These are phyloP conservation scores for Rhagium mordax DNA, from an alignment of 2,888 invertebrate genomes.

Conservation along the genomic window DNA sequence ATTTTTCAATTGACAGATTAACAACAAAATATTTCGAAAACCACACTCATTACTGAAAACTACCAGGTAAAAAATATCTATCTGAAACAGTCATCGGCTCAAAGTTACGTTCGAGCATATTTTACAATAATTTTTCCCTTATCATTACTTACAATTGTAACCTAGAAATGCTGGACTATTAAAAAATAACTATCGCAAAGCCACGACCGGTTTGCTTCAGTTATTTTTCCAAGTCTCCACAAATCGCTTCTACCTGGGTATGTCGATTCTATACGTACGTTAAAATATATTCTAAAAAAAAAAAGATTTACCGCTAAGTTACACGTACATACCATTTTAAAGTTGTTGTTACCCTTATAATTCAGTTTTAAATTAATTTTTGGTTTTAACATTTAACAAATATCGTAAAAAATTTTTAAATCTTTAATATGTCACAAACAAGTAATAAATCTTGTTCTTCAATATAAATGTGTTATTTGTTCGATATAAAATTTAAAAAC, in stretches of 20 bases:
- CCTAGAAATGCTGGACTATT: not conserved
- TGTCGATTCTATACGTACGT: not conserved
- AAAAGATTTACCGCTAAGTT: conserved; percentile 14
- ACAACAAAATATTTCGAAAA: conserved; percentile 2
- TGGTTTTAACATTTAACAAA: conserved; percentile 26
- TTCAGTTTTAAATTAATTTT: conserved; percentile 21
- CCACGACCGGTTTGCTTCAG: not conserved
- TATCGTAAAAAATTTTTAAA: conserved; percentile 27
- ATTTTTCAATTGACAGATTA: conserved; percentile 25
- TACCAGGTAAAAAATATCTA: conserved; percentile 23
- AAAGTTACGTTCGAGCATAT: not conserved
- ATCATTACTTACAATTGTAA: not conserved
- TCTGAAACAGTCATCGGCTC: not conserved
- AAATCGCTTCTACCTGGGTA: conserved; percentile 19
- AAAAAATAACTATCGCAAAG: not conserved
- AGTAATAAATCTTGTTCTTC: conserved; percentile 30
- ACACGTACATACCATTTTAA: conserved; percentile 19
- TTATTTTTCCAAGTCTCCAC: not conserved
- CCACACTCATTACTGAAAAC: not conserved
- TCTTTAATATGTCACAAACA: conserved; percentile 26
- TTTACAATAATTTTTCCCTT: not conserved
- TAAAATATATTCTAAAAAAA: not conserved
- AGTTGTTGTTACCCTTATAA: conserved; percentile 19
- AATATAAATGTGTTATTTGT: conserved; percentile 29
- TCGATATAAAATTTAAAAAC: conserved; percentile 28